Base-by-base conservation (phyloP, 2,888 invertebrate genomes). In the Melangyna quadrimaculata region DNA sequence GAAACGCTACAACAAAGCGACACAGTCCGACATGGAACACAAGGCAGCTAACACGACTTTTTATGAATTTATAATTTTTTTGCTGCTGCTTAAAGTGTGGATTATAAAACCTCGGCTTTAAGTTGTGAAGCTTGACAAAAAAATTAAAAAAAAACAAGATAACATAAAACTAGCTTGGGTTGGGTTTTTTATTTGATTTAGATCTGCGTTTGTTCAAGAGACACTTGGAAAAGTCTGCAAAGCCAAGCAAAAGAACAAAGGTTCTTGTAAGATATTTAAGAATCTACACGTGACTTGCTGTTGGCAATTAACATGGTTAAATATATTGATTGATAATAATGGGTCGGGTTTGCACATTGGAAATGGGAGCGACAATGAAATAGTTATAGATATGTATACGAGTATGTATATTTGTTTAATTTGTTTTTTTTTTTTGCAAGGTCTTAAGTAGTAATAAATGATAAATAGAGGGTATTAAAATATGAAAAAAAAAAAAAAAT, bases 251-350 rank as follows among this genome's bases (percentile, higher is more conserved):
- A 19, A 45, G n/a, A n/a, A 10, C 48, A 53, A 45, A 17, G 29
- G 57, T 72, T 69, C 61, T 78, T 82, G 69, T 82, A 32, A 45
- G n/a, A 61, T 61, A 37, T 17, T 78, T 45, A 24, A 71, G 43
- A 83, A 59, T 74, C 59, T 79, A 79, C 79, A 83, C 83, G 79
- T 83, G 79, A 83, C 74, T 83, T 79, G 79, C 74, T 83, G 65
- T 70, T 79, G 79, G 83, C 79, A 79, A 83, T 83, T 74, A 74
- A 67, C 48, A 57, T 71, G 61, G 37, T 32, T 17, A 55, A 37
- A n/a, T 53, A 10, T 51, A 69, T 78, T 40, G 69, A 80, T 63
- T 72, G 78, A 55, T 71, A 65, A 55, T 71, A 65, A 19, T 69
- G 70, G 40, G 27, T 48, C 37, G 40, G 70, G 48, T 40, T 51